Base-by-base conservation (phyloP, 2,797 vertebrate genomes). In the Limnodromus scolopaceus region DNA sequence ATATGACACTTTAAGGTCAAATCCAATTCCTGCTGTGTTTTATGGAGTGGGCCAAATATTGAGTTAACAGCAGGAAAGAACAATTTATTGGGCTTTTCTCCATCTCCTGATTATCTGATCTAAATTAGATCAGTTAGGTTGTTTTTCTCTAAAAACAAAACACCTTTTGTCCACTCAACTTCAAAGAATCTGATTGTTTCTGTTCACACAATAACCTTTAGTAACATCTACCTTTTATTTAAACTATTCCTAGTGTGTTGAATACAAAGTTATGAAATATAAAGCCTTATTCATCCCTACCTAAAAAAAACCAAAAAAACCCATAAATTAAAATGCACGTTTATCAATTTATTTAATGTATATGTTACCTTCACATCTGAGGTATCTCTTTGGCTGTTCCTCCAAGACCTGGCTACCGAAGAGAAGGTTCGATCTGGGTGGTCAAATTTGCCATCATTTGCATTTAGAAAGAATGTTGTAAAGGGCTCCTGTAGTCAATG, bases 1-100 rank as follows among this genome's bases (percentile, higher is more conserved):
- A 98, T 98, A 98, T 99, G 99, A 99, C 99, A 99, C 99, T 99
- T 99, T 99, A 99, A 99, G 99, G 99, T 99, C 99, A 99, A 98
- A 97, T 98, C 94, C 96, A 99, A 98, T 98, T 98, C 99, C 99
- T 98, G 98, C 98, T 98, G 99, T 96, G 98, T 98, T 99, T 98
- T 98, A 98, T 98, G 98, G 98, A 98, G 98, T 97, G 97, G 98
- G 98, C 98, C 99, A 98, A 98, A 99, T 98, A 98, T 98, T 98
- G 98, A 98, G 97, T 97, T 98, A 99, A 98, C 98, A 98, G 98
- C 98, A 98, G 98, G 98, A 98, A 98, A 98, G 97, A 96, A 95
- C 93, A 98, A 98, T 98, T 98, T 98, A 98, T 97, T 97, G 96
- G 84, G 93, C 80, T 97, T 97, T 98, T 96, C 96, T 97, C 94